These are phyloP conservation scores for Malurus elegans DNA, from an alignment of 2,113 vertebrate genomes.

Conservation along the genomic window DNA sequence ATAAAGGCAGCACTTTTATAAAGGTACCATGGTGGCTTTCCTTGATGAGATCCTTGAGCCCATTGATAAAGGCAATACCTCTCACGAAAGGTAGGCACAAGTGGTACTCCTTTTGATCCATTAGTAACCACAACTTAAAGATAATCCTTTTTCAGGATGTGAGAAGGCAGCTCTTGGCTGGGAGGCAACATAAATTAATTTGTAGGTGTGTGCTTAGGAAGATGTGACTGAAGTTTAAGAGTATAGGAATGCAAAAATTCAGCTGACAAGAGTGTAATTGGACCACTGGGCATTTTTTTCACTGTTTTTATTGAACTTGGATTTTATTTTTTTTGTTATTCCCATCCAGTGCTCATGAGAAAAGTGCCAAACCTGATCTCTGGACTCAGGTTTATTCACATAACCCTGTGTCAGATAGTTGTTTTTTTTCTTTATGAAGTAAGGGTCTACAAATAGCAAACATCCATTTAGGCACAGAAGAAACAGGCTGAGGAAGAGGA, in stretches of 20 bases:
- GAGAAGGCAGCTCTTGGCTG: conserved; percentile 13
- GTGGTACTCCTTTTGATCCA: not conserved
- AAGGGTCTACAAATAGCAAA: not conserved
- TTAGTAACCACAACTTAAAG: not conserved
- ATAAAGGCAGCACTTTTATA: not conserved
- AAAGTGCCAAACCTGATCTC: not conserved
- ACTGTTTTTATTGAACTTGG: not conserved
- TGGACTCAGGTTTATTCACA: not conserved
- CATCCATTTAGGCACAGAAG: not conserved
- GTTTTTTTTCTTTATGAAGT: not conserved
- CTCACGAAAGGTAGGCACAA: not conserved
- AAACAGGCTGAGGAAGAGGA: not conserved
- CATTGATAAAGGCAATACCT: not conserved
- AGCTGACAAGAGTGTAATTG: conserved; percentile 34
- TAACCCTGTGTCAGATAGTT: not conserved
- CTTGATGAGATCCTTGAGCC: not conserved
- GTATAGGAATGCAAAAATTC: conserved; percentile 3
- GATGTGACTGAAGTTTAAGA: conserved; percentile 1
- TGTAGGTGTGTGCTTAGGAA: not conserved
- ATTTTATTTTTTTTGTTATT: not conserved
- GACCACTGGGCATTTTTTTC: not conserved
- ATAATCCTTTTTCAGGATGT: not conserved
- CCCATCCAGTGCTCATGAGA: not conserved
- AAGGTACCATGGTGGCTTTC: fast-evolving
- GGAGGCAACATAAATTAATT: conserved; percentile 37